Evolutionary conservation across 2,888 invertebrate genomes (phyloP).

Genomic region (Branchipolynoe longqiensis): DNA sequence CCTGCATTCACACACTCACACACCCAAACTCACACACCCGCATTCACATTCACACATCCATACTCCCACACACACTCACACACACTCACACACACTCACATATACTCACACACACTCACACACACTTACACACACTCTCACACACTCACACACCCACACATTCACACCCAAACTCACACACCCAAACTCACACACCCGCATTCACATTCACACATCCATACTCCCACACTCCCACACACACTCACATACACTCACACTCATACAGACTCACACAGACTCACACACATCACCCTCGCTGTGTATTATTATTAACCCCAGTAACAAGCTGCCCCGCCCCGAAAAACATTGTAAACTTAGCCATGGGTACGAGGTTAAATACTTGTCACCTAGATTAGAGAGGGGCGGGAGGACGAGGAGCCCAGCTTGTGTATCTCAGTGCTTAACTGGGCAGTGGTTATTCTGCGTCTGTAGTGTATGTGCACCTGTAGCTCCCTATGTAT

Average conservation of each 20-base stretch:
- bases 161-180: background rate
- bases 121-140: background rate
- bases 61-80: background rate
- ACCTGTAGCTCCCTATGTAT: background rate
- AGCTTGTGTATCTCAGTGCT: too few species aligned
- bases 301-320: background rate
- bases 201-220: background rate
- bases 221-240: too few species aligned
- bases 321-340: background rate
- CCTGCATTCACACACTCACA: background rate
- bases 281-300: background rate
- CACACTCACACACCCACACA: background rate
- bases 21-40: background rate
- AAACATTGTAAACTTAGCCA: background rate
- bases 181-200: background rate
- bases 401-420: background rate
- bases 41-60: background rate
- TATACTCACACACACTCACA: too few species aligned
- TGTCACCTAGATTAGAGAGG: slow-evolving; percentile 4
- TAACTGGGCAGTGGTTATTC: background rate
- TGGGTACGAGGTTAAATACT: background rate
- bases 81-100: background rate
- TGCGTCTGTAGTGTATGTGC: background rate
- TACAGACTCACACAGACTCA: background rate
- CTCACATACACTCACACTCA: background rate